These are phyloP conservation scores for Caenorhabditis auriculariae DNA, from an alignment of 2,888 invertebrate species.

Conservation along the genomic window DNA sequence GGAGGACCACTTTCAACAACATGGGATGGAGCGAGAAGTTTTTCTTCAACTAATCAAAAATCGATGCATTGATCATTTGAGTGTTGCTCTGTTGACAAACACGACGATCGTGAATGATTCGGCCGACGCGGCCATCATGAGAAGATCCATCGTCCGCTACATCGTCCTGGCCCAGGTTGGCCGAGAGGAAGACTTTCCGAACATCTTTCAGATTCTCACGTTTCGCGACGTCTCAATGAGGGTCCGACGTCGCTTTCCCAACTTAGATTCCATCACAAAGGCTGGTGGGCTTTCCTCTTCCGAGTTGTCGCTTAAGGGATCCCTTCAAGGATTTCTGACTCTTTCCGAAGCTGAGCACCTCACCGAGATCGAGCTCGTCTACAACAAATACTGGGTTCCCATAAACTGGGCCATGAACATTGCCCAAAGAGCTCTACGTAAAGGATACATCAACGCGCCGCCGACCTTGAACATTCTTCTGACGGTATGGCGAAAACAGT, in stretches of 20 bases:
- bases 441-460: slow-evolving; percentile 9
- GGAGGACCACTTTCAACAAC: slow-evolving; percentile 32
- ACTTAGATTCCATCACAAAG: slow-evolving; percentile 39
- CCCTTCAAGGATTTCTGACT: slow-evolving; percentile 8
- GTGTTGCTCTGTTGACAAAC: slow-evolving; percentile 32
- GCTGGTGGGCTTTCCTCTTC: too few relatives aligned
- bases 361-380: slow-evolving; percentile 28
- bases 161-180: slow-evolving; percentile 27
- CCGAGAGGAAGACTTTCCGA: neutral
- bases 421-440: slow-evolving; percentile 5
- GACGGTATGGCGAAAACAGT: slow-evolving; percentile 5
- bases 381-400: slow-evolving; percentile 59
- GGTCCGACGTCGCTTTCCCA: slow-evolving; percentile 47
- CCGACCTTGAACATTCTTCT: slow-evolving; percentile 8
- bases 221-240: slow-evolving; percentile 54
- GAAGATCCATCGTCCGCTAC: slow-evolving; percentile 36
- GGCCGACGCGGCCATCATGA: slow-evolving; percentile 24
- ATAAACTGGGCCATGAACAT: slow-evolving; percentile 46
- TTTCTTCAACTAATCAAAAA: neutral
- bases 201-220: slow-evolving; percentile 35
- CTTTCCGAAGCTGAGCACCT: slow-evolving; percentile 34
- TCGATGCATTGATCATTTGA: slow-evolving; percentile 5
- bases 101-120: slow-evolving; percentile 25
- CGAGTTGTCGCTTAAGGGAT: too few relatives aligned
- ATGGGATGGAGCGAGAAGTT: slow-evolving; percentile 43